Base-by-base conservation (phyloP, 2,113 vertebrate genomes). In the sheep (Ovis aries) region DNA sequence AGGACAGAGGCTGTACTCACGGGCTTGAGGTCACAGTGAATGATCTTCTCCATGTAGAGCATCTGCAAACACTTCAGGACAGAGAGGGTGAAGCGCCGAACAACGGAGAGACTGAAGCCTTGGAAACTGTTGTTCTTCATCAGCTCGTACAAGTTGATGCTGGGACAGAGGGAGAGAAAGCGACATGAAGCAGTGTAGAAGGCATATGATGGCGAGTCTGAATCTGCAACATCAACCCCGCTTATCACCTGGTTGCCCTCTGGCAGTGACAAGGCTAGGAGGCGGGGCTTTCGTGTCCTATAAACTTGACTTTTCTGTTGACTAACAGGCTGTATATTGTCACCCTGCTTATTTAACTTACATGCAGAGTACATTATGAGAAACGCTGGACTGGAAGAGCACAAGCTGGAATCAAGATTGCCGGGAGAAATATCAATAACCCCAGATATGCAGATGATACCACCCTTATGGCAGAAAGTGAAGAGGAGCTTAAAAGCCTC, bases 61-160 rank as follows among this genome's bases (percentile, higher is more conserved):
- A 99, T 99, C 98, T 99, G 99, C 96, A 99, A 99, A 97, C 99
- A 99, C 98, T 99, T 99, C 94, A 99, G 98, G 81, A 99, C 99
- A 29, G 99, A 99, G 2, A 99, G 99, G 84, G 99, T 99, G 90
- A 99, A 99, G 74, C 99, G 99, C 1, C 99, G 99, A 95, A 99
- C 99, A 67, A 99, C 97, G 17, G 99, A 98, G 52, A 99, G 98
- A 78, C 99, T 99, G 98, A 99, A 99, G 92, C 99, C 99, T 98
- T 99, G 99, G 98, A 99, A 99, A 98, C 99, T 99, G 97, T 99
- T 99, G 96, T 99, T 99, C 98, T 99, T 99, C 91, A 99, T 99
- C 96, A 99, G 96, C 97, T 99, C 99, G 5, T 99, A 99, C 97
- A 99, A 98, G 99, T 99, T 99, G 97, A 99, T 99, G 97, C 99